Evolutionary conservation across 1,140 invertebrate genomes (phyloP), one percentile per base, ranked within the genome.

Genomic region (Bicyclus anynana): DNA sequence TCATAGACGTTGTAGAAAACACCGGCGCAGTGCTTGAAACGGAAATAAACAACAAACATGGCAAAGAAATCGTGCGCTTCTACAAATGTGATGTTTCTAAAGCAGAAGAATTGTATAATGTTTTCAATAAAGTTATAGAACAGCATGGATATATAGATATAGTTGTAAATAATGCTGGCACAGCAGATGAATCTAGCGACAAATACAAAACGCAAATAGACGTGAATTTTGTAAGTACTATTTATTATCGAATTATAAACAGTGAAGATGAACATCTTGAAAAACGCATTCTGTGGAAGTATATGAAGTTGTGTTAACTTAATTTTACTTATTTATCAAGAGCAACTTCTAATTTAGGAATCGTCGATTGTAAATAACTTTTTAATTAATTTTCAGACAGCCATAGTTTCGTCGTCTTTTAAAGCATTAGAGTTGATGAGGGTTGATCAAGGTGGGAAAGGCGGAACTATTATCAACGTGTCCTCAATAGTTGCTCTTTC

Each of bases 381-480:
- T 13, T 44, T 17, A 47, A 46, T 5, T 38, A 23, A 10, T 12
- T 58, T 75, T 72, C 62, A 84, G 80, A 71, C 67, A 20, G 75
- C 74, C 3, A 50, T 84, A 3, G 64, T 84, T 0, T 65, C 73
- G 10, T 70, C 80, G 9, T 74, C 76, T 1, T 44, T 78, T 6
- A 74, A 73, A 58, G 83, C 74, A 2, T 48, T 84, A 21, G 72
- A 83, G 6, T 33, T 89, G 44, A 92, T 94, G 91, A 89, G 90
- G n/a, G 92, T 89, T 67, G 89, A 92, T 48, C 84, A 90, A 18
- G 77, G 77, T 1, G 88, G 87, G 0, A 72, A 65, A 53, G 93
- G 93, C 10, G 93, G 92, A n/a, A 87, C 91, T 12, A 81, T 94
- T 5, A 90, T 93, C 2, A 94, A 94, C 63, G 87, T 93, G 42